Base-by-base conservation (phyloP, 2,888 invertebrate genomes). In the Drepanosiphum platanoidis region DNA sequence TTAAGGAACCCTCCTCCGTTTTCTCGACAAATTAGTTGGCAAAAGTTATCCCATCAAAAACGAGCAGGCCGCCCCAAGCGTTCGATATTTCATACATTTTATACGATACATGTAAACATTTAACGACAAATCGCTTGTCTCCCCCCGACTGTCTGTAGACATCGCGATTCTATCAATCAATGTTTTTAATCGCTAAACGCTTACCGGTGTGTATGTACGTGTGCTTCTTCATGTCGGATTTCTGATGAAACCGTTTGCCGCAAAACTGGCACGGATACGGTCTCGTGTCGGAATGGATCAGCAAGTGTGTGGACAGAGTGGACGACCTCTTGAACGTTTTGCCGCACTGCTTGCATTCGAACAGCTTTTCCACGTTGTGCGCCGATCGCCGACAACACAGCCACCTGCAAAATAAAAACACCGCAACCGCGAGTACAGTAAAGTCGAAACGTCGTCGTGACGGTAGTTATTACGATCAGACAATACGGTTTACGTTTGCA, bases 151-250 rank as follows among this genome's bases (percentile, higher is more conserved):
- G n/a, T n/a, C n/a, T n/a, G n/a, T n/a, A n/a, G n/a, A n/a, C n/a
- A n/a, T n/a, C n/a, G n/a, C n/a, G n/a, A n/a, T n/a, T n/a, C n/a
- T n/a, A n/a, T n/a, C n/a, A n/a, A n/a, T n/a, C n/a, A n/a, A n/a
- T n/a, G 15, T 52, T 52, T 18, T 52, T 52, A 52, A 18, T 52
- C 22, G 27, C 1, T 11, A 61, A 27, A 61, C 32, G 92, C 94
- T 93, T 89, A 95, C 95, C 95, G 89, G 95, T 95, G 89, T 95
- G 95, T 87, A 95, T 98, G 90, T 98, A 99, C 39, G 98, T 99
- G 91, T 99, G 99, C 89, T 99, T 99, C 92, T 99, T 99, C 99
- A 99, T 99, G 90, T 99, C 99, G 82, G 97, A 97, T 90, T 99
- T 99, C 91, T 99, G 99, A 90, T 99, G 99, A 91, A 99, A 99